Evolutionary conservation across 2,797 vertebrate genomes (phyloP).

Genomic region (Podarcis lilfordi): DNA sequence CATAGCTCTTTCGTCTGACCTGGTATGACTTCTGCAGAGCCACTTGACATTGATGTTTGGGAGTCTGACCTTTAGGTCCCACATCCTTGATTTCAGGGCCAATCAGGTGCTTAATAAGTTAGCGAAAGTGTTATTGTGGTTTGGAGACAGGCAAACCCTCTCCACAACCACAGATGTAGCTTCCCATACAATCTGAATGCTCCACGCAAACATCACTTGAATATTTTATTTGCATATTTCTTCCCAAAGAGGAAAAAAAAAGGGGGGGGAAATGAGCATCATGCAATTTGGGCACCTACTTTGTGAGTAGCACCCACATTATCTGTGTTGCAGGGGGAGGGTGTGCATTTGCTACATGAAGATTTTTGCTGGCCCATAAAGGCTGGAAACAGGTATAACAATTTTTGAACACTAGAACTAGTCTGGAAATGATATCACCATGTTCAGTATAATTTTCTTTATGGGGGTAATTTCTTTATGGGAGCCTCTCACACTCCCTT

Average conservation of each 20-base stretch:
- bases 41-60: background rate
- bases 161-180: background rate
- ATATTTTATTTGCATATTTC: background rate
- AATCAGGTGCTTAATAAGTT: background rate
- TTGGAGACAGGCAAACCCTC: background rate
- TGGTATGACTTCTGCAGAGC: slow-evolving; percentile 10
- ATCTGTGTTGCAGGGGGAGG: background rate
- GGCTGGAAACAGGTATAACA: background rate
- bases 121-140: background rate
- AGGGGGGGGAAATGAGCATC: no score
- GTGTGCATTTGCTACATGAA: background rate
- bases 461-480: no score
- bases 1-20: slow-evolving; percentile 20
- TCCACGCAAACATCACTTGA: background rate
- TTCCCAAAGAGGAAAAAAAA: background rate
- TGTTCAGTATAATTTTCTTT: background rate
- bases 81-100: slow-evolving; percentile 25
- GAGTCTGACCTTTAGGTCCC: background rate
- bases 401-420: background rate
- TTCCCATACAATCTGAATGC: background rate
- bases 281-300: no score
- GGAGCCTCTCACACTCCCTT: no score
- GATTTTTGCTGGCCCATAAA: background rate
- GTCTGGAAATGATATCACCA: background rate
- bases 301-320: no score